Evolutionary conservation across 2,888 invertebrate genomes (phyloP), one percentile per base, ranked within the genome.

Genomic region (Crematogaster levior): DNA sequence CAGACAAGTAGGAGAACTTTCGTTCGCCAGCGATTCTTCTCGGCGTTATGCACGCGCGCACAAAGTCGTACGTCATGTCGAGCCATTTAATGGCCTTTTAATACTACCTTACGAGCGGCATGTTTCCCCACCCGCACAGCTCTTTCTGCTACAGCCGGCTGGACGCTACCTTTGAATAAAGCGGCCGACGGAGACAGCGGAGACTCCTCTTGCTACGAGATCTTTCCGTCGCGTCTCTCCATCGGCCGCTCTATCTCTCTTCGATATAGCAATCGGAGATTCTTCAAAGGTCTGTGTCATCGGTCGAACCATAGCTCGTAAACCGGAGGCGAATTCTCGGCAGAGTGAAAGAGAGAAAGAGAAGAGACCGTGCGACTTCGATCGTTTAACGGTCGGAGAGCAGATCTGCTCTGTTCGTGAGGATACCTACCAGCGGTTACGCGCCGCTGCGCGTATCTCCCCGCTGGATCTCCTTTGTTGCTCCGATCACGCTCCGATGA

Each of bases 1-100:
- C 40, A 61, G 58, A 27, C 46, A 65, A 56, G 30, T 43, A 60
- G 51, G 61, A 58, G 82, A 56, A 86, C 75, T 73, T 88, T 83
- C 79, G 81, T 84, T 88, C 56, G 77, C 82, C 74, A 74, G 84
- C 79, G 72, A 80, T 83, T 65, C 82, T 81, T 85, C 89, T 84
- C 87, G 86, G 88, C 85, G 81, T 86, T 83, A 86, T 83, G 85
- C 84, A 83, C 83, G 85, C 84, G 88, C 85, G 86, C 84, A 83
- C 90, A 90, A 90, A 90, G 92, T 88, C 90, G 89, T 90, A 90
- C 88, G 91, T 92, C 92, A 92, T 91, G 91, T 91, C 92, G 88
- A 79, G 84, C 86, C 88, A 86, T 91, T 92, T 92, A 92, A 92
- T 92, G 90, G 92, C 86, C 92, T 91, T 92, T 92, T 92, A 92